Evolutionary conservation across 2,888 invertebrate species (phyloP), one percentile per base, ranked within the genome.

Genomic region (Dermolepida albohirtum): DNA sequence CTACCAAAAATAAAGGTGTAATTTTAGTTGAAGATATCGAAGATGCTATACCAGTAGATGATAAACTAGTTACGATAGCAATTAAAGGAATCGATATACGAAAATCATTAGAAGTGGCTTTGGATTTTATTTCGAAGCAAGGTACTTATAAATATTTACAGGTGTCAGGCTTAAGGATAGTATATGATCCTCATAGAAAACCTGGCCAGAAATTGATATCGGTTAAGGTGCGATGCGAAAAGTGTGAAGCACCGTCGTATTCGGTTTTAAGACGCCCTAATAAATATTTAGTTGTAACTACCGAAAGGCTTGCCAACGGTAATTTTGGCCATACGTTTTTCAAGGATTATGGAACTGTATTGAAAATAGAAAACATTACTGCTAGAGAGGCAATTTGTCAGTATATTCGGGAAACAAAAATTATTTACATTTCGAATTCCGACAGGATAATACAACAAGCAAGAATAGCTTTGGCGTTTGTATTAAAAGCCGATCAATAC

Each of bases 111-210:
- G 83, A 83, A 72, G 76, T 76, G 14, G 79, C 79, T 7, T 77
- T 78, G 12, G 74, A 82, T 43, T 76, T 79, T 50, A 76, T 81
- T 49, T 81, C 81, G 0, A 81, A 81, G 68, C 82, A 81, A 6
- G 82, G 82, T 0, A 67, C 64, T 16, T 95, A 95, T 0, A 90
- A 90, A 71, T 96, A 95, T 78, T 84, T 96, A 5, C 96, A 97
- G 84, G 84, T 92, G 66, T 94, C 96, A 12, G 96, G 96, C 0
- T 73, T 92, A 10, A 54, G 65, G 16, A 90, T 95, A 0, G 84
- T 85, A 1, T 94, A 92, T 75, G 89, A 96, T 81, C 81, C 91
- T 16, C 81, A 82, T 0, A 85, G 86, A 71, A 86, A 88, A 0
- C 80, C 86, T 0, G 90, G 91, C 1, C 82, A 85, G 0, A 87